phyloP scores from a whole-genome alignment of 1,140 invertebrate species.

The Palaemon carinicauda region DNA sequence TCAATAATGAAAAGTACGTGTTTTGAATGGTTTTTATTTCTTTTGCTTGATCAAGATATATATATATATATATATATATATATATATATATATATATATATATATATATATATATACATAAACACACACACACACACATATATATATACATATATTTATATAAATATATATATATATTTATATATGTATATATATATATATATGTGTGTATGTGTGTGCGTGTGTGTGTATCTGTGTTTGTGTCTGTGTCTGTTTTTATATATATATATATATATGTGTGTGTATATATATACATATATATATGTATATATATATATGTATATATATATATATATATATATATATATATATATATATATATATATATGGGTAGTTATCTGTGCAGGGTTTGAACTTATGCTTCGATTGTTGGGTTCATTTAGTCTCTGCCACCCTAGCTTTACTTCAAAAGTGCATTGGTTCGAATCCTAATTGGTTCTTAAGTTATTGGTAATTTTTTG shows the following conservation, averaged over 20 bases:
- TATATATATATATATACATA: neutral
- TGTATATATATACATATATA: neutral
- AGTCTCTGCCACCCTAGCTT: no score
- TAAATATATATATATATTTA: neutral
- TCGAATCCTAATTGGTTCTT: no score
- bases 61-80: neutral
- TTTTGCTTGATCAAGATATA: no score
- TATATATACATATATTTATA: neutral
- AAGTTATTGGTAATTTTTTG: no score
- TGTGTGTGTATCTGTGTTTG: neutral
- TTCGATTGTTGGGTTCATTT: no score
- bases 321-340: conserved; percentile 9
- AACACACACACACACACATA: neutral
- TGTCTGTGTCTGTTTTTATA: neutral
- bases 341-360: conserved; percentile 2
- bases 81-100: neutral
- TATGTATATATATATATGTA: neutral
- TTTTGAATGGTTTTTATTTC: no score
- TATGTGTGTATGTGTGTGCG: neutral
- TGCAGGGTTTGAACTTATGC: no score
- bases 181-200: neutral
- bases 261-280: neutral
- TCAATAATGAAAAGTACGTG: no score
- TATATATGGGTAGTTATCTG: no score
- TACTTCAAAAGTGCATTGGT: no score